Evolutionary conservation across 2,113 vertebrate species (phyloP), one percentile per base, ranked within the genome.

Genomic region (Forbesichthys agassizii): DNA sequence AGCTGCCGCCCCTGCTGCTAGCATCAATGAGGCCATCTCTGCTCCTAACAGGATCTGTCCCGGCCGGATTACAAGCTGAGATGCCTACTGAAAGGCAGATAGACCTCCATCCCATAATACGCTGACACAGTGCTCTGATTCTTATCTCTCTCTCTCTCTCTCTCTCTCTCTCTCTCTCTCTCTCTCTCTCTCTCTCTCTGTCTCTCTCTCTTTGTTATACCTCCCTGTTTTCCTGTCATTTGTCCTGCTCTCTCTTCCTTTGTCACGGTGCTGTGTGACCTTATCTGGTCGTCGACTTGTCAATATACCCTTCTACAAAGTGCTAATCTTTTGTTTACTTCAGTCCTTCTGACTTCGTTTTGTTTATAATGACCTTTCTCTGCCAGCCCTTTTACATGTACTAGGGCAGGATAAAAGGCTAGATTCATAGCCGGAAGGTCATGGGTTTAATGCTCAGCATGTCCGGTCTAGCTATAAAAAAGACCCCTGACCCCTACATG

Each of bases 21-120:
- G 86, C 92, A 92, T 92, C 92, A 93, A 90, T 91, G 91, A 92
- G 92, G 89, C 86, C 86, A 90, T 94, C 92, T 92, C 91, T 91
- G 91, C 83, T 92, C 91, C 92, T 94, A 95, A 96, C 95, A 92
- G 90, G 93, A 94, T 95, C 94, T 94, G 81, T 91, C 93, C 90
- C 91, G 91, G 93, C 94, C 93, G 93, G 94, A 95, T 96, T 95
- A 93, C 78, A 87, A 77, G 58, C 85, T 86, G 86, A 84, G 78
- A 79, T 82, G 74, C 77, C 86, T 84, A 79, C 88, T 86, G 71
- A 84, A 86, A 89, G 80, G 67, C 81, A 86, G 87, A 90, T 89
- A 88, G 79, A 84, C 87, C 65, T 59, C 57, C 11, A 9, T 52
- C 49, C 68, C 78, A 77, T 87, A 86, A 89, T 87, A 84, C 75